Evolutionary conservation across 2,797 vertebrate genomes (phyloP), one percentile per base, ranked within the genome.

Genomic region (Tamandua tetradactyla): DNA sequence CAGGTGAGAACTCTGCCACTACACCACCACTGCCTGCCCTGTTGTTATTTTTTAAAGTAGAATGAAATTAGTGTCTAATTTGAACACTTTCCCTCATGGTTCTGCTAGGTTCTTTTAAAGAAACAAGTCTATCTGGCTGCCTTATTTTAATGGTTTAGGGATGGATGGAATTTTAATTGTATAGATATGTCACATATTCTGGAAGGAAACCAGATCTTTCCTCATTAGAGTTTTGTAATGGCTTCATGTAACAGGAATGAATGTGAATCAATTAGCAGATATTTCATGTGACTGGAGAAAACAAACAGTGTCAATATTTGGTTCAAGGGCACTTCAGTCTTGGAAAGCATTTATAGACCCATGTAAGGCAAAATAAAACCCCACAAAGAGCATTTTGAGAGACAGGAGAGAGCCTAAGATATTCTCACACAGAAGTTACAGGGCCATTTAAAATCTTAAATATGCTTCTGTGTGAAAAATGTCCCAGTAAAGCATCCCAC

Each of bases 401-500:
- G 87, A 97, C 93, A 94, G 57, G 79, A 75, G 91, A 97, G 95
- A 97, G 87, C 94, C 95, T 96, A 96, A 97, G 97, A 96, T 98
- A 96, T 91, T 95, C 94, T 91, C 97, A 80, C 95, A 95, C 96
- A 96, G 96, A 97, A 97, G 96, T 97, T 95, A 96, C 76, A 92
- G 96, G 95, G 93, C 78, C 82, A 88, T 97, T n/a, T 96, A 96
- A 52, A 97, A 88, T 92, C 94, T 97, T 89, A 96, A 96, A 96
- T 89, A 96, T 93, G 86, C 17, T 22, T 52, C 47, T 61, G 95
- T 96, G 96, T 96, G 97, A 97, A 98, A 97, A 97, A 94, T 86
- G 96, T 97, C 95, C 80, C 91, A 71, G 87, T 66, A 88, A 97
- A 92, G 75, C 97, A 97, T 98, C 97, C 96, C 98, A 98, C 97